A percentile compares a stretch with the other conserved stretches of the same genome.
Evolutionary conservation across 2,888 invertebrate species (phyloP).

Genomic region (Cheilosia soror): DNA sequence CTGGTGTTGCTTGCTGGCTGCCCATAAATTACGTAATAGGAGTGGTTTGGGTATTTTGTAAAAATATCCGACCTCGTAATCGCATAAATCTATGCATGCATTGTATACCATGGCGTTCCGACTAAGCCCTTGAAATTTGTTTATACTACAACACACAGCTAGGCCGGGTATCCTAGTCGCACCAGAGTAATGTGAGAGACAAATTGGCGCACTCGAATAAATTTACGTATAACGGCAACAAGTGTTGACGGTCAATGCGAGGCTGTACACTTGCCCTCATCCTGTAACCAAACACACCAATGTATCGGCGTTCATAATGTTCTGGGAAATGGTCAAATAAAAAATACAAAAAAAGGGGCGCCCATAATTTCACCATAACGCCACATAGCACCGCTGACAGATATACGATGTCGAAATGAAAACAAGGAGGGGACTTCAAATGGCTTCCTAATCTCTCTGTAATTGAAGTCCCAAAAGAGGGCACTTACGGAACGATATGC

Average conservation of each 20-base stretch:
- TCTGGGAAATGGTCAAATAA: slow-evolving; percentile 51
- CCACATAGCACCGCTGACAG: slow-evolving; percentile 69
- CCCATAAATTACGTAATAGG: slow-evolving; percentile 75
- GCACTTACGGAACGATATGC: slow-evolving; percentile 25
- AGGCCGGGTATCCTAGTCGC: slow-evolving; percentile 25
- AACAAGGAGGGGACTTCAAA: slow-evolving; percentile 70
- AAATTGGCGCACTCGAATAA: slow-evolving; percentile 74
- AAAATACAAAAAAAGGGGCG: slow-evolving; percentile 28
- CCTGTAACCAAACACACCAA: slow-evolving; percentile 33
- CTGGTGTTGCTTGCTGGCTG: too few relatives aligned
- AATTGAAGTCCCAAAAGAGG: slow-evolving; percentile 44
- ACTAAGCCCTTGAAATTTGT: slow-evolving; percentile 75
- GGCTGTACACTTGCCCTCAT: slow-evolving; percentile 14
- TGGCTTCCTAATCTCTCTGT: slow-evolving; percentile 66
- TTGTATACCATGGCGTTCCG: slow-evolving; percentile 60
- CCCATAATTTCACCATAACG: slow-evolving; percentile 64
- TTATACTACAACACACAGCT: slow-evolving; percentile 59
- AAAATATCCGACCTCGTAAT: slow-evolving; percentile 73
- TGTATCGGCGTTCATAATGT: slow-evolving; percentile 49
- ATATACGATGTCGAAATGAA: slow-evolving; percentile 64
- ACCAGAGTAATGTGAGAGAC: slow-evolving; percentile 69
- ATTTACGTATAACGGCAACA: slow-evolving; percentile 73
- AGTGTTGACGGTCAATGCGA: slow-evolving; percentile 69
- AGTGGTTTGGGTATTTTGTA: slow-evolving; percentile 74
- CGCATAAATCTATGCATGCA: slow-evolving; percentile 69